These are phyloP conservation scores for Meloidogyne exigua DNA, from an alignment of 1,140 invertebrate genomes.

Conservation along the genomic window DNA sequence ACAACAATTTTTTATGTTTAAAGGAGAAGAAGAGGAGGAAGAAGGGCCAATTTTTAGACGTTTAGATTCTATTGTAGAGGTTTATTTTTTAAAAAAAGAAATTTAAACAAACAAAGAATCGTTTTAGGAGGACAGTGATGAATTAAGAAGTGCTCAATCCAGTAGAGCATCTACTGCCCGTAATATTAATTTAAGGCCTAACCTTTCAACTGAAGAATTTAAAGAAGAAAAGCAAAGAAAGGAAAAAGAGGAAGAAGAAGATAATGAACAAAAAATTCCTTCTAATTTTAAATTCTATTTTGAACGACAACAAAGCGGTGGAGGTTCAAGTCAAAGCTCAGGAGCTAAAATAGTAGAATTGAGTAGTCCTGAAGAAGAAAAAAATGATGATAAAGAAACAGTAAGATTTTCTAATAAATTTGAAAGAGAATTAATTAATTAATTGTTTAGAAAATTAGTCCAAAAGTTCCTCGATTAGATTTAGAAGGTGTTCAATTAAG, in stretches of 20 bases:
- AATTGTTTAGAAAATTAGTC: not conserved
- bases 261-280: not conserved
- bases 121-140: conserved; percentile 50
- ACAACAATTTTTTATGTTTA: not conserved
- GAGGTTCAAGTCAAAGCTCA: not conserved
- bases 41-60: not conserved
- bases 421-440: not conserved
- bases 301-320: conserved; percentile 10
- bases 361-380: conserved; percentile 7
- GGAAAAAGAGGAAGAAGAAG: not conserved
- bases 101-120: no score
- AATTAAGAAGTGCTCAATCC: conserved; percentile 34
- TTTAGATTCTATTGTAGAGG: conserved; percentile 30
- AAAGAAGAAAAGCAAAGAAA: not conserved
- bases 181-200: not conserved
- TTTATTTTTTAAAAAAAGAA: not conserved
- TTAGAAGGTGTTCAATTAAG: not conserved
- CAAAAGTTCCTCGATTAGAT: not conserved
- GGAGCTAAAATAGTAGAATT: conserved; percentile 13
- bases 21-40: not conserved
- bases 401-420: not conserved
- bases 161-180: conserved; percentile 38
- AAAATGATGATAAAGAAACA: not conserved
- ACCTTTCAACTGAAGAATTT: not conserved
- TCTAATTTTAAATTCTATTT: conserved; percentile 10